A percentile compares a stretch with the other conserved stretches of the same genome.
phyloP scores from a whole-genome alignment of 2,113 vertebrate species.

The Podarcis muralis region DNA sequence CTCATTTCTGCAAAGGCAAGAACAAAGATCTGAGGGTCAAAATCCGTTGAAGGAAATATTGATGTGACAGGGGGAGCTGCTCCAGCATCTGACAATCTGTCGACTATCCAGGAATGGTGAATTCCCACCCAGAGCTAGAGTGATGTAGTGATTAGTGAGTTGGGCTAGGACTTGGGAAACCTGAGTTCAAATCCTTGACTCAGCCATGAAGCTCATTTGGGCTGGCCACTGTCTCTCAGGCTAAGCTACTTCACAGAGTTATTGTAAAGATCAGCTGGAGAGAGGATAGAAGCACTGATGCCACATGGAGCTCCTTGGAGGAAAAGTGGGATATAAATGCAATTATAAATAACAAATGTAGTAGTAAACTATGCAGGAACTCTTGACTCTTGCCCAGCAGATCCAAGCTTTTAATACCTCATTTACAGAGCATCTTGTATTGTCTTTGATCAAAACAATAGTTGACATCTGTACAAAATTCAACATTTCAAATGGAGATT shows the following conservation, averaged over 20 bases:
- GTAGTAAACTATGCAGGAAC: background rate
- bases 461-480: background rate
- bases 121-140: background rate
- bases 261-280: too few relatives aligned
- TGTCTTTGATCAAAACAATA: background rate
- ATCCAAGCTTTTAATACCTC: background rate
- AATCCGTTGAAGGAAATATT: background rate
- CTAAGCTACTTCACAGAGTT: too few relatives aligned
- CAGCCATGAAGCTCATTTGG: too few relatives aligned
- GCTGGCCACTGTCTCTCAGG: too few relatives aligned
- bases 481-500: background rate
- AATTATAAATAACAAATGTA: too few relatives aligned
- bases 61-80: background rate
- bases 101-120: background rate
- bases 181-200: too few relatives aligned
- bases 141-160: too few relatives aligned
- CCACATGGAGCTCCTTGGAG: too few relatives aligned
- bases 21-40: background rate
- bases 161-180: too few relatives aligned
- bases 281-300: too few relatives aligned
- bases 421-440: background rate
- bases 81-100: background rate
- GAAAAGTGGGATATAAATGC: too few relatives aligned
- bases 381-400: background rate
- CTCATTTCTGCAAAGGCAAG: constrained; percentile 33